phyloP scores from a whole-genome alignment of 2,888 invertebrate genomes.

The Tillus elongatus region DNA sequence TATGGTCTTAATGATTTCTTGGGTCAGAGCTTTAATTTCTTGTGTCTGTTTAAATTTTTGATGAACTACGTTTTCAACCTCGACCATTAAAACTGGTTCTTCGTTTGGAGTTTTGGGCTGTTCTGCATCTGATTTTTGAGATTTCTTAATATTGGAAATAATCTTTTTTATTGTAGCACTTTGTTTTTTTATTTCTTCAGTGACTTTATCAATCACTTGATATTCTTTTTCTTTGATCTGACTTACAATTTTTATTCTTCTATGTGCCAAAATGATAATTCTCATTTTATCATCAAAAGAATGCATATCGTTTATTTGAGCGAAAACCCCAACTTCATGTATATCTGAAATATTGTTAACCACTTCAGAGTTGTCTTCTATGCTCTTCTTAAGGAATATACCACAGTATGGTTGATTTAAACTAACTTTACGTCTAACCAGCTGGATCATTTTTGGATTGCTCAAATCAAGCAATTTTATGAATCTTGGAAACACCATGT shows the following conservation, averaged over 20 bases:
- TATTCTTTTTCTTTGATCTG: too few species aligned
- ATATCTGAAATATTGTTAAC: slow-evolving; percentile 78
- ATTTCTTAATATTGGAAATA: too few species aligned
- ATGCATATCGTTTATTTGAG: slow-evolving; percentile 95
- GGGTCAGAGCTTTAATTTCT: slow-evolving; percentile 92
- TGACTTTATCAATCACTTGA: slow-evolving; percentile 66
- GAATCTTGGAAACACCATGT: too few species aligned
- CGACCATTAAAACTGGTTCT: slow-evolving; percentile 74
- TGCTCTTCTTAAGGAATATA: slow-evolving; percentile 87
- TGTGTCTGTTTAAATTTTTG: slow-evolving; percentile 84
- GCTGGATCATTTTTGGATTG: slow-evolving; percentile 77
- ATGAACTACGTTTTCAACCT: slow-evolving; percentile 86
- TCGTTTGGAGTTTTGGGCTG: slow-evolving; percentile 19
- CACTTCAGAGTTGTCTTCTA: slow-evolving; percentile 80
- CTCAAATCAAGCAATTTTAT: too few species aligned
- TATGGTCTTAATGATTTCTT: slow-evolving; percentile 95
- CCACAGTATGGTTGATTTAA: slow-evolving; percentile 96
- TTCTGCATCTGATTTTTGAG: too few species aligned
- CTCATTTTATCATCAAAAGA: slow-evolving; percentile 84
- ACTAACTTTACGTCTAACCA: slow-evolving; percentile 87
- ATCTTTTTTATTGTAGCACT: slow-evolving; percentile 37
- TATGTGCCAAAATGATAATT: slow-evolving; percentile 90
- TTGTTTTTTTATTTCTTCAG: slow-evolving; percentile 52
- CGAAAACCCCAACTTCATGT: slow-evolving; percentile 88
- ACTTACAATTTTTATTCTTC: slow-evolving; percentile 72